phyloP scores from a whole-genome alignment of 1,140 invertebrate genomes.

The Agrilus planipennis region DNA sequence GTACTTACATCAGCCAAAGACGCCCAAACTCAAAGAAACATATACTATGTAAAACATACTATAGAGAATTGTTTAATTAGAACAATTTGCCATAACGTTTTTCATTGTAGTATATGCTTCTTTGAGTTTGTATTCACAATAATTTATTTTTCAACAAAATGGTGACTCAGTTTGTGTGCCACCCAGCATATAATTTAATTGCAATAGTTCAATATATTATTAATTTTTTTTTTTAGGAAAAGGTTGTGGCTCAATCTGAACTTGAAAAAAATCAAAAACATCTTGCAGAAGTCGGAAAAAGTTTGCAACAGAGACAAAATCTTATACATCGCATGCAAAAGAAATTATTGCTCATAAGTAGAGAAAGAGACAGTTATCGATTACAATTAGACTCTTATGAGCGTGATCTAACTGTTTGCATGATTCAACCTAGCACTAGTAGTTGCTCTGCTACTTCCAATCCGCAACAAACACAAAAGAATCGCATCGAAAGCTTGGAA shows the following conservation, averaged over 20 bases:
- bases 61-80: too few relatives aligned
- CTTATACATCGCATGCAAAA: slow-evolving; percentile 49
- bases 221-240: slow-evolving; percentile 18
- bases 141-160: background rate
- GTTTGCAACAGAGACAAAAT: slow-evolving; percentile 45
- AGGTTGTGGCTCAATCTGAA: slow-evolving; percentile 35
- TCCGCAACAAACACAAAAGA: slow-evolving; percentile 32
- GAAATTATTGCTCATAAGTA: slow-evolving; percentile 50
- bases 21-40: too few relatives aligned
- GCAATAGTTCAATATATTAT: too few relatives aligned
- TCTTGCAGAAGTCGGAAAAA: slow-evolving; percentile 39
- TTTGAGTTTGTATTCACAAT: background rate
- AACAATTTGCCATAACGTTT: background rate
- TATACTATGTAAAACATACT: too few relatives aligned
- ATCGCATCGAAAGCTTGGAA: slow-evolving; percentile 52
- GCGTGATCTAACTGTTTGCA: slow-evolving; percentile 54
- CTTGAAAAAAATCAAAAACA: slow-evolving; percentile 41
- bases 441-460: slow-evolving; percentile 29
- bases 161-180: slow-evolving; percentile 1
- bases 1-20: too few relatives aligned
- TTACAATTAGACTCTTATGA: slow-evolving; percentile 67
- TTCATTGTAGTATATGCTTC: background rate
- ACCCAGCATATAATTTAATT: too few relatives aligned
- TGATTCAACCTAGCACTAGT: slow-evolving; percentile 16
- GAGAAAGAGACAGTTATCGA: slow-evolving; percentile 59